phyloP scores from a whole-genome alignment of 92 coral and sea anemone species.

The Meandrina meandrites region DNA sequence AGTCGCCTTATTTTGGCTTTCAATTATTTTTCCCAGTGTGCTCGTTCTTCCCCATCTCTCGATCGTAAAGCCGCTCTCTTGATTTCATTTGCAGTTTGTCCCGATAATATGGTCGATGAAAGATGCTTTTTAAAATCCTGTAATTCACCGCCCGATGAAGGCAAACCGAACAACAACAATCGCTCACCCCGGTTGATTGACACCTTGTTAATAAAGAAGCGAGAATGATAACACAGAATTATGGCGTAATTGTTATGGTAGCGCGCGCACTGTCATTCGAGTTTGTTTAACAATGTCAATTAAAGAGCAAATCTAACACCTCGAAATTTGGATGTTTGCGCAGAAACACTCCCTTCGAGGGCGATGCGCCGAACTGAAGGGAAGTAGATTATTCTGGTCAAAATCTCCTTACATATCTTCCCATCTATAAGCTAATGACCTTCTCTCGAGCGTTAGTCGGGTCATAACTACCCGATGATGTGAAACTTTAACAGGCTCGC shows the following conservation, averaged over 20 bases:
- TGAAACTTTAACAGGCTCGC: constrained; percentile 42
- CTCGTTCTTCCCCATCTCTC: not conserved
- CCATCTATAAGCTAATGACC: constrained; percentile 45
- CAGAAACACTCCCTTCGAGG: constrained; percentile 19
- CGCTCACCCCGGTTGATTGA: constrained; percentile 81
- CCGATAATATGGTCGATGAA: constrained; percentile 84
- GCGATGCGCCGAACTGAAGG: not conserved
- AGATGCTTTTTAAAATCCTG: constrained; percentile 86
- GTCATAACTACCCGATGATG: constrained; percentile 57
- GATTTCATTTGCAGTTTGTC: constrained; percentile 48
- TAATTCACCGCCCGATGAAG: constrained; percentile 71
- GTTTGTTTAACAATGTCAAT: constrained; percentile 76
- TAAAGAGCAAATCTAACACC: constrained; percentile 56
- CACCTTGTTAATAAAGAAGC: constrained; percentile 79
- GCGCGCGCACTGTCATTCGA: constrained; percentile 58
- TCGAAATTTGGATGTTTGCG: constrained; percentile 43
- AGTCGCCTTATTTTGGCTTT: constrained; percentile 10
- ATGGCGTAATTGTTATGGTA: constrained; percentile 74
- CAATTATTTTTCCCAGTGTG: not conserved
- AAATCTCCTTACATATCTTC: constrained; percentile 25
- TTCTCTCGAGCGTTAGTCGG: constrained; percentile 40
- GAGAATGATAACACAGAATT: constrained; percentile 78
- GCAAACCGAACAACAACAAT: constrained; percentile 52
- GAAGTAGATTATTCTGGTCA: not conserved
- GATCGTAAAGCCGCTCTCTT: constrained; percentile 37